phyloP scores from a whole-genome alignment of 1,140 invertebrate species.

The Sminthurides bifidus region DNA sequence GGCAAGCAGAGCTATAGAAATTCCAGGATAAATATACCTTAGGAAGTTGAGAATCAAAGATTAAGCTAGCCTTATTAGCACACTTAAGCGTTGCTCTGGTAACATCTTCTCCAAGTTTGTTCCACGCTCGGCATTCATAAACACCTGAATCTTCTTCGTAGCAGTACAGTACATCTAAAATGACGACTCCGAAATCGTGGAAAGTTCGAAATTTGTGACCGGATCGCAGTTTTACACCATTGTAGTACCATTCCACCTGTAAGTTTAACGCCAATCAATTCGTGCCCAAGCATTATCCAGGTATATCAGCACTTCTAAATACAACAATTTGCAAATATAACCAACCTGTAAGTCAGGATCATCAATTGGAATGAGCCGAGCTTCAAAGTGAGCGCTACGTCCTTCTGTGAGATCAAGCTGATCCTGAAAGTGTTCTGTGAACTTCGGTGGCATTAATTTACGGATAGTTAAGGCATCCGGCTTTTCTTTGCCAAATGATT shows the following conservation, averaged over 20 bases:
- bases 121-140: slow-evolving; percentile 82
- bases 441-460: slow-evolving; percentile 66
- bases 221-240: slow-evolving; percentile 79
- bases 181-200: slow-evolving; percentile 93
- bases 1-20: no score
- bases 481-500: slow-evolving; percentile 50
- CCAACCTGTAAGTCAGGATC: slow-evolving; percentile 68
- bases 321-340: slow-evolving; percentile 1
- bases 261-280: slow-evolving; percentile 24
- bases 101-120: slow-evolving; percentile 77
- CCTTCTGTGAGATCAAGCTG: slow-evolving; percentile 75
- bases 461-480: slow-evolving; percentile 51
- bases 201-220: slow-evolving; percentile 90
- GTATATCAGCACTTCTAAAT: no score
- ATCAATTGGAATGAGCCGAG: slow-evolving; percentile 71
- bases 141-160: slow-evolving; percentile 92
- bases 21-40: slow-evolving; percentile 48
- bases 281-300: no score
- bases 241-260: slow-evolving; percentile 86
- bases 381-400: slow-evolving; percentile 88
- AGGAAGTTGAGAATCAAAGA: slow-evolving; percentile 88
- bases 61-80: slow-evolving; percentile 77
- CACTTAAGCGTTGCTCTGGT: slow-evolving; percentile 78
- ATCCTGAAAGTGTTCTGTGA: slow-evolving; percentile 73
- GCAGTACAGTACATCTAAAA: slow-evolving; percentile 89